Evolutionary conservation across 2,797 vertebrate genomes (phyloP).

Genomic region (Neosalanx taihuensis): DNA sequence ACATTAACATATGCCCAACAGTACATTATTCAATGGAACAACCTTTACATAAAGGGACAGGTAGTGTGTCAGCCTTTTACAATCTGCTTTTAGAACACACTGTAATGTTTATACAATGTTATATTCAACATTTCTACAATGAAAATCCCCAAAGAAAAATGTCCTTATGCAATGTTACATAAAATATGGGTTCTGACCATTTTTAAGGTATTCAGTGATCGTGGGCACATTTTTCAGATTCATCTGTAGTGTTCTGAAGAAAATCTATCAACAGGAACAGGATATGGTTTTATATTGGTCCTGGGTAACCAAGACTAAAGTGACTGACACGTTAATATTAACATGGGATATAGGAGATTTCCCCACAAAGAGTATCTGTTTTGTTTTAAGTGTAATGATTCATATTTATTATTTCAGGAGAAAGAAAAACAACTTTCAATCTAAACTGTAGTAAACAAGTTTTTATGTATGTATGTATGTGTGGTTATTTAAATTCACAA

Average conservation of each 20-base stretch:
- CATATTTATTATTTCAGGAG: too few species aligned
- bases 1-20: constrained; percentile 30
- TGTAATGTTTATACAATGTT: constrained; percentile 32
- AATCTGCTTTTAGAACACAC: constrained; percentile 33
- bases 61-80: constrained; percentile 33
- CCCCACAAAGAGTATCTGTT: too few species aligned
- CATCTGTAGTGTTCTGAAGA: not conserved
- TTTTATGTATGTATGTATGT: not conserved
- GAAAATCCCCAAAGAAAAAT: constrained; percentile 32
- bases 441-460: not conserved
- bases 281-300: not conserved
- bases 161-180: constrained; percentile 15
- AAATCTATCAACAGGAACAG: not conserved
- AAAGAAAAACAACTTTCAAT: too few species aligned
- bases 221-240: not conserved
- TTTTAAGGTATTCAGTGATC: not conserved
- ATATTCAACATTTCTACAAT: constrained; percentile 30
- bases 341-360: not conserved
- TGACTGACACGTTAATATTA: not conserved
- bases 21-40: constrained; percentile 27
- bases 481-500: not conserved
- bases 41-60: constrained; percentile 16
- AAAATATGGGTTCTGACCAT: not conserved
- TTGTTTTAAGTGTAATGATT: too few species aligned
- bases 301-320: not conserved